These are phyloP conservation scores for Glossosoma conforme DNA, from an alignment of 1,140 invertebrate species.

Conservation along the genomic window DNA sequence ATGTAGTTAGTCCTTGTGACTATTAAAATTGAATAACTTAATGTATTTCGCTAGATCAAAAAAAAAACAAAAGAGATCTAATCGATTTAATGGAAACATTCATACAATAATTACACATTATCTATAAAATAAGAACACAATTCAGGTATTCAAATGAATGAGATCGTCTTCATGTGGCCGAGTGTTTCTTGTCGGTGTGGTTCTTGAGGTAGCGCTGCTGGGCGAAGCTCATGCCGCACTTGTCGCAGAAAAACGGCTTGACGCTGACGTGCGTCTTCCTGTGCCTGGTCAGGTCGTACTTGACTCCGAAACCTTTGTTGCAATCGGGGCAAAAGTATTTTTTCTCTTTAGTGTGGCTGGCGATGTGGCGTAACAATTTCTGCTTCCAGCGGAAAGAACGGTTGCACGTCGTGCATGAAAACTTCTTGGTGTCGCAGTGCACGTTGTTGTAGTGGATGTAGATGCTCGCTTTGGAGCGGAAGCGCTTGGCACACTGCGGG, in stretches of 20 bases:
- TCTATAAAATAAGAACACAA: neutral
- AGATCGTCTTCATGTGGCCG: constrained; percentile 10
- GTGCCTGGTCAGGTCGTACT: constrained; percentile 49
- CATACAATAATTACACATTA: neutral
- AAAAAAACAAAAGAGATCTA: neutral
- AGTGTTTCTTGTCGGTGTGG: constrained; percentile 40
- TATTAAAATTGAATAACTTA: too few species aligned
- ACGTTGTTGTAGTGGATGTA: constrained; percentile 53
- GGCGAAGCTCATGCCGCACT: constrained; percentile 53
- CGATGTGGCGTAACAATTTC: constrained; percentile 45
- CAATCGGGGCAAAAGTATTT: constrained; percentile 50
- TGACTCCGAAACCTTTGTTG: constrained; percentile 50
- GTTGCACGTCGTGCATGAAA: constrained; percentile 45
- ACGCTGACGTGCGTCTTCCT: constrained; percentile 48
- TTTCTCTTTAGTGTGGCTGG: constrained; percentile 46
- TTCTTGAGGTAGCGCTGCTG: constrained; percentile 52
- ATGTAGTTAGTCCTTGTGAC: too few species aligned
- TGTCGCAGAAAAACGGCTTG: constrained; percentile 49
- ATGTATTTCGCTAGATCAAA: too few species aligned
- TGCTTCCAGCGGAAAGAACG: constrained; percentile 49
- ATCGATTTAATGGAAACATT: neutral
- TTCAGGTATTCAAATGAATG: neutral
- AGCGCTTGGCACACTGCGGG: constrained; percentile 49
- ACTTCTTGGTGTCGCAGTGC: constrained; percentile 48
- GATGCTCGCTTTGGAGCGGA: constrained; percentile 48